A percentile compares a stretch with the other conserved stretches of the same genome.
phyloP scores from a whole-genome alignment of 2,888 invertebrate genomes.

The Luffia ferchaultella region DNA sequence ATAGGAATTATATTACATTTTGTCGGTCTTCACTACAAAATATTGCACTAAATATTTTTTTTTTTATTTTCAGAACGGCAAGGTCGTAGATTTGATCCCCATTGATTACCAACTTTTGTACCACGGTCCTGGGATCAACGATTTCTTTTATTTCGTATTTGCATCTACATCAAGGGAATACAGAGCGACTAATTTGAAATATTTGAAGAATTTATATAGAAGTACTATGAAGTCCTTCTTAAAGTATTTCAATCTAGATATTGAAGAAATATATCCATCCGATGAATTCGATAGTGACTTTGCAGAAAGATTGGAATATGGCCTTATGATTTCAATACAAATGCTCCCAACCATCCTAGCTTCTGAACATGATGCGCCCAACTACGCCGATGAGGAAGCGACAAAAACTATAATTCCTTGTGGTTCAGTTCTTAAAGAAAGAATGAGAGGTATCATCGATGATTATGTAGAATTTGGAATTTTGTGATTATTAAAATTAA shows the following conservation, averaged over 20 bases:
- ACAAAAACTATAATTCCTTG: neutral
- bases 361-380: constrained; percentile 1
- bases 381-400: constrained; percentile 1
- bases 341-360: constrained; percentile 25
- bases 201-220: constrained; percentile 28
- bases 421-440: constrained; percentile 2
- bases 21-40: too few relatives aligned
- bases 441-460: constrained; percentile 1
- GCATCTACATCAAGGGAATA: constrained; percentile 23
- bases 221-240: constrained; percentile 22
- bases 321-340: constrained; percentile 21
- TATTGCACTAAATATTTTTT: neutral
- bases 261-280: constrained; percentile 23
- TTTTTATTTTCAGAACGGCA: constrained; percentile 4
- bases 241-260: constrained; percentile 27
- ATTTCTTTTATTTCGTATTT: constrained; percentile 24
- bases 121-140: constrained; percentile 23
- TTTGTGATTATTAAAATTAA: neutral
- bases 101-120: constrained; percentile 26
- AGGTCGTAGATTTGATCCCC: neutral
- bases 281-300: constrained; percentile 24
- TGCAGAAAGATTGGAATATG: constrained; percentile 23
- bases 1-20: too few relatives aligned
- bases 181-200: constrained; percentile 22
- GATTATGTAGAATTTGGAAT: constrained; percentile 3